Conservation (phyloP, 2,113 vertebrate genomes). For the Caranx ignobilis region DNA sequence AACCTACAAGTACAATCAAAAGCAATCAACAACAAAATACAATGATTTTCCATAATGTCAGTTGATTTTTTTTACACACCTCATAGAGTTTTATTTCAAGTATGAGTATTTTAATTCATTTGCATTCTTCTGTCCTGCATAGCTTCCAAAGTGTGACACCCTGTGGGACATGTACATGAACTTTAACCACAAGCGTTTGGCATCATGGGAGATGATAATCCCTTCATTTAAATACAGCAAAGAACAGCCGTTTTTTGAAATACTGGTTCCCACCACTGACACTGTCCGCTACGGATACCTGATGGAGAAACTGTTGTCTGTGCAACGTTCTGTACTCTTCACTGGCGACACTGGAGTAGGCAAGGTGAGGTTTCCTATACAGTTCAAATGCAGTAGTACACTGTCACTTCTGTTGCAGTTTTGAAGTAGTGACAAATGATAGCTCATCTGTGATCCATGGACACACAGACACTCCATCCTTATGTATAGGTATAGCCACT, state of each 20-base stretch:
- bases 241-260: slow-evolving; percentile 89
- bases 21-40: background rate
- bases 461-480: no score
- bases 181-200: slow-evolving; percentile 83
- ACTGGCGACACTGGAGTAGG: slow-evolving; percentile 91
- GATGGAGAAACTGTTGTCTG: slow-evolving; percentile 90
- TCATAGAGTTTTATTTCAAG: background rate
- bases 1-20: background rate
- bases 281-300: slow-evolving; percentile 91
- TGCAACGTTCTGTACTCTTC: slow-evolving; percentile 87
- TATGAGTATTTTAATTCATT: background rate
- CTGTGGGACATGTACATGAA: slow-evolving; percentile 89
- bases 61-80: background rate
- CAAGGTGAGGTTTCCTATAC: slow-evolving; percentile 81
- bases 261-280: slow-evolving; percentile 91
- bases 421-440: no score
- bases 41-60: background rate
- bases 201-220: slow-evolving; percentile 88
- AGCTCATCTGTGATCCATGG: no score
- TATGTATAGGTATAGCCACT: no score
- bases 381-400: background rate
- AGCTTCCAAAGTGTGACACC: slow-evolving; percentile 86
- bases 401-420: no score
- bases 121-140: slow-evolving; percentile 18
- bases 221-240: slow-evolving; percentile 86